phyloP scores from a whole-genome alignment of 1,140 invertebrate genomes.

The Helicoverpa zea region DNA sequence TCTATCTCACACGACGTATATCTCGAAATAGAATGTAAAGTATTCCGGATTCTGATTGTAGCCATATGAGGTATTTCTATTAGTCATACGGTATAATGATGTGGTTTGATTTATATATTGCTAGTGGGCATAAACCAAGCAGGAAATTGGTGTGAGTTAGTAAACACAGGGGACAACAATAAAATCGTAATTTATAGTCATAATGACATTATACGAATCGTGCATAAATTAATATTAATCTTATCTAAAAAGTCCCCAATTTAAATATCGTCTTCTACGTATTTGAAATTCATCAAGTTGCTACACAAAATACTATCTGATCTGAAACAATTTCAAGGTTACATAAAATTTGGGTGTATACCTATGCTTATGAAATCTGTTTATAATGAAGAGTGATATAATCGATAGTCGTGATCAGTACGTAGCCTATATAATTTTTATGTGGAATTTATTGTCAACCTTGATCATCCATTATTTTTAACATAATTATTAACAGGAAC shows the following conservation, averaged over 20 bases:
- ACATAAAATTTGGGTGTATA: constrained; percentile 19
- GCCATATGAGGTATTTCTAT: constrained; percentile 48
- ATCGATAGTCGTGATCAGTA: background rate
- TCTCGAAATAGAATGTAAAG: constrained; percentile 44
- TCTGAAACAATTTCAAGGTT: constrained; percentile 33
- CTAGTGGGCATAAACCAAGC: background rate
- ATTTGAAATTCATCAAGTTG: constrained; percentile 15
- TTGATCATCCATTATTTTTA: too few relatives aligned
- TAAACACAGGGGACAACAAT: constrained; percentile 5
- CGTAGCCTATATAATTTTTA: background rate
- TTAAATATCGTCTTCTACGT: constrained; percentile 31
- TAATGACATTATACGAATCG: constrained; percentile 15
- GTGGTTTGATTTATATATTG: constrained; percentile 28
- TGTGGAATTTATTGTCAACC: background rate
- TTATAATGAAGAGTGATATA: constrained; percentile 21
- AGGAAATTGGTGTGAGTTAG: constrained; percentile 30
- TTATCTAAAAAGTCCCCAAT: constrained; percentile 47
- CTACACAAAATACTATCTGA: constrained; percentile 14
- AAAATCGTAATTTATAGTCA: constrained; percentile 13
- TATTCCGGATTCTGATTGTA: constrained; percentile 41
- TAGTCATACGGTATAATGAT: constrained; percentile 37
- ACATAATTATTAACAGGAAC: too few relatives aligned
- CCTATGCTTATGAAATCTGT: background rate
- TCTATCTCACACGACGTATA: constrained; percentile 18
- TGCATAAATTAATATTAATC: constrained; percentile 49